Evolutionary conservation across 2,113 vertebrate genomes (phyloP).

Genomic region (Amblyornis subalaris): DNA sequence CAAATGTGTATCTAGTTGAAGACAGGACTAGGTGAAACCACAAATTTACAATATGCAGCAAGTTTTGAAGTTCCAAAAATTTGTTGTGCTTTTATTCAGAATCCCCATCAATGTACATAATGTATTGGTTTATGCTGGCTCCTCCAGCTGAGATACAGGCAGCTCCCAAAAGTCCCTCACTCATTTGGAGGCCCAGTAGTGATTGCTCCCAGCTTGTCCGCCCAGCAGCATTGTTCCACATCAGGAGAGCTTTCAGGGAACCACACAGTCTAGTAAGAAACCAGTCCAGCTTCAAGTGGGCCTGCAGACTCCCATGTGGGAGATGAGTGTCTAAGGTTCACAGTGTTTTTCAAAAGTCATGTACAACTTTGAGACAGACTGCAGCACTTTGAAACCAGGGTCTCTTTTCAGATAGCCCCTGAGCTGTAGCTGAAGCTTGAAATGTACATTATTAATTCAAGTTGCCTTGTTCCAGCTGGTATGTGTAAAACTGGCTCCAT

Average conservation of each 20-base stretch:
- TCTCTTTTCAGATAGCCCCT: neutral
- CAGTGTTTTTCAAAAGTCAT: neutral
- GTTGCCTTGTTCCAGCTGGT: constrained; percentile 6
- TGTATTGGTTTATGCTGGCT: neutral
- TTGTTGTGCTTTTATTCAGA: neutral
- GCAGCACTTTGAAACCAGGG: neutral
- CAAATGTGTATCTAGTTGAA: neutral
- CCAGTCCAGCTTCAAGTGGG: neutral
- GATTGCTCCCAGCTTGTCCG: neutral
- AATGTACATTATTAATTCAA: constrained; percentile 33
- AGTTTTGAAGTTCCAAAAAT: neutral
- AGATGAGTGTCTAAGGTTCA: neutral
- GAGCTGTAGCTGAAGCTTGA: neutral
- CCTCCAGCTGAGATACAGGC: fast-evolving
- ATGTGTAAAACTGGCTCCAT: constrained; percentile 17
- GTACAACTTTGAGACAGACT: neutral
- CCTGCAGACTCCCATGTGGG: fast-evolving
- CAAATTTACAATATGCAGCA: neutral
- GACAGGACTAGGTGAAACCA: neutral
- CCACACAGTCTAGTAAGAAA: neutral
- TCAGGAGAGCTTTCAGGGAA: neutral
- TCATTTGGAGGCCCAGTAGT: neutral
- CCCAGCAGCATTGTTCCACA: fast-evolving
- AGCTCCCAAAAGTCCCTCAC: neutral
- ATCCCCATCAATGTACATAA: fast-evolving